phyloP scores from a whole-genome alignment of 1,140 invertebrate species.

The Nomia melanderi region DNA sequence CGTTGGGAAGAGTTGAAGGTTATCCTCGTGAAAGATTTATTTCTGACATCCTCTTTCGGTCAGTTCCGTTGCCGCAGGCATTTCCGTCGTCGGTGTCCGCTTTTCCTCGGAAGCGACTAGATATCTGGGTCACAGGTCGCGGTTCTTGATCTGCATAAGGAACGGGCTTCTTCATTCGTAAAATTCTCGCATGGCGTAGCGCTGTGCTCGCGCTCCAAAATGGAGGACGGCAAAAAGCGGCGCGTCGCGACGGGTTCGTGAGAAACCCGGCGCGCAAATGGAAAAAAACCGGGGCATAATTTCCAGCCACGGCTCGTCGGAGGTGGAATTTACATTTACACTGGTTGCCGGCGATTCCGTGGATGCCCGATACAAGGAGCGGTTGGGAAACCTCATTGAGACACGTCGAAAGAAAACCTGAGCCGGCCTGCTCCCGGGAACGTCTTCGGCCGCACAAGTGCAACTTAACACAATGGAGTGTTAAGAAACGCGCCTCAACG shows the following conservation, averaged over 20 bases:
- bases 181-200: slow-evolving; percentile 1
- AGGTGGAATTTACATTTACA: slow-evolving; percentile 9
- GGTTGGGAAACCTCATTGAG: slow-evolving; percentile 32
- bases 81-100: too few species aligned
- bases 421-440: background rate
- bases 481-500: slow-evolving; percentile 32
- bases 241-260: background rate
- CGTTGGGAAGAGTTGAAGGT: too few species aligned
- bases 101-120: background rate
- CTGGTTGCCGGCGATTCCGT: slow-evolving; percentile 14
- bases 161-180: background rate
- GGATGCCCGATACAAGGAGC: background rate
- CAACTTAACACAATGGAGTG: slow-evolving; percentile 28
- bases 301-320: background rate
- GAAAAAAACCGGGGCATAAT: slow-evolving; percentile 1
- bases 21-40: too few species aligned
- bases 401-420: slow-evolving; percentile 19
- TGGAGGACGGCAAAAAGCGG: background rate
- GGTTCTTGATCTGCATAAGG: background rate
- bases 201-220: background rate
- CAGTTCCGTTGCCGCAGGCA: too few species aligned
- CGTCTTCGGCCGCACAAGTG: background rate
- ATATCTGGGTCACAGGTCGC: background rate
- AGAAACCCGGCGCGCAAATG: background rate
- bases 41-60: too few species aligned